Conservation (phyloP, 2,888 invertebrate genomes). For the Lithosia quadra region DNA sequence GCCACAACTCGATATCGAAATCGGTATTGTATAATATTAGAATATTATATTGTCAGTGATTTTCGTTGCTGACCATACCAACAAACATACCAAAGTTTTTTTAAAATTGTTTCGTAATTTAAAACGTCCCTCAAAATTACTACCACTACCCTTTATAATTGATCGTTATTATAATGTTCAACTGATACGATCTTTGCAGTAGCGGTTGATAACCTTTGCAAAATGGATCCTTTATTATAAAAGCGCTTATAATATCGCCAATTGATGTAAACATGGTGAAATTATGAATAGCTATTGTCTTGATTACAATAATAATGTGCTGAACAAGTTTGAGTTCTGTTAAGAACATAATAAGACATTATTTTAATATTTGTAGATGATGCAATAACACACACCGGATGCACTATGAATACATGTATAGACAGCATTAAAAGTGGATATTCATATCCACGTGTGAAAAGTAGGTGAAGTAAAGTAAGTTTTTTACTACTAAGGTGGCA, state of each 20-base stretch:
- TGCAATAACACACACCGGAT: conserved; percentile 1
- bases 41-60: background rate
- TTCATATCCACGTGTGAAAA: too few species aligned
- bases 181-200: conserved; percentile 30
- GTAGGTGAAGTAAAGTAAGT: too few species aligned
- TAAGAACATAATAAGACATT: background rate
- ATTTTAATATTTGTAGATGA: background rate
- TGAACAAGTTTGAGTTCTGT: conserved; percentile 5
- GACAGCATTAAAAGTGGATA: background rate
- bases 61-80: background rate
- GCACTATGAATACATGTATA: background rate
- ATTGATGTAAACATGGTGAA: conserved; percentile 9
- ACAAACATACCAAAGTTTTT: conserved; percentile 25
- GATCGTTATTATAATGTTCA: conserved; percentile 34
- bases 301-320: background rate
- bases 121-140: conserved; percentile 33
- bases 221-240: conserved; percentile 12
- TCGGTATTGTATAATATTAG: too few species aligned
- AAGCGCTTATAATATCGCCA: background rate
- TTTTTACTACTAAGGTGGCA: too few species aligned
- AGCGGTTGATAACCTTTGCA: conserved; percentile 33
- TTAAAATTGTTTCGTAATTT: conserved; percentile 24
- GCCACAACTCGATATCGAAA: too few species aligned
- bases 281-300: conserved; percentile 5
- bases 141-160: conserved; percentile 43